Base-by-base conservation (phyloP, 2,888 invertebrate species). In the Ectemnius lituratus region DNA sequence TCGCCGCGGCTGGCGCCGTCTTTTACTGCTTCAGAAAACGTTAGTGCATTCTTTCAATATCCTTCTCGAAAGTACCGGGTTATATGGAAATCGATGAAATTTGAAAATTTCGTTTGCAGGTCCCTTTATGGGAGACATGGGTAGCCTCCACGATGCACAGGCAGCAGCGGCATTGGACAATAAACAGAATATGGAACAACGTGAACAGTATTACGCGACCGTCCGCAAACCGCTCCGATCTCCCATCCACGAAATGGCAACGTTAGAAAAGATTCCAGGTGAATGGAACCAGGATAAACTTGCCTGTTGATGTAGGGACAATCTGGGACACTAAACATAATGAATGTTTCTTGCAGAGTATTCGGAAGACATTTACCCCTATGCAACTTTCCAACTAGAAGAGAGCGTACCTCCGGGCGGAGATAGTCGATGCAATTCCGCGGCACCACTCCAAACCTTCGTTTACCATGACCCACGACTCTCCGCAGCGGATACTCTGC, bases 321-420 rank as follows among this genome's bases (percentile, higher is more conserved):
- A 5, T 13, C 6, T 14, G 13, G 16, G 13, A 5, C 11, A 1
- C 5, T 37, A 11, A 64, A 28, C 4, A 18, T 4, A 14, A n/a
- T 20, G 47, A 68, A 8, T 18, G 57, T 45, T 79, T 68, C 27
- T 91, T 91, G 49, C 93, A 94, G 97, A 97, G 90, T 97, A 97
- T 92, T 96, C 97, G 88, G 97, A 97, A 92, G 97, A 97, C 89
- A 97, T 97, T 86, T 97, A 97, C 89, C 97, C 97, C 0, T 97
- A 97, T 91, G 97, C 97, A 69, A 97, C 97, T 62, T 97, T 97
- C 91, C 97, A 97, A 90, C 92, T 97, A 85, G 90, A 90, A 79
- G 90, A 90, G 77, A 96, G 96, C 73, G 97, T 97, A 87, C 95
- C 95, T 63, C 94, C 96, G 0, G 96, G 97, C 91, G 96, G 96